Percentiles rank a stretch among this genome's conserved stretches.
These are phyloP conservation scores for Noturus placidus DNA, from an alignment of 2,113 vertebrate species.

Conservation along the genomic window DNA sequence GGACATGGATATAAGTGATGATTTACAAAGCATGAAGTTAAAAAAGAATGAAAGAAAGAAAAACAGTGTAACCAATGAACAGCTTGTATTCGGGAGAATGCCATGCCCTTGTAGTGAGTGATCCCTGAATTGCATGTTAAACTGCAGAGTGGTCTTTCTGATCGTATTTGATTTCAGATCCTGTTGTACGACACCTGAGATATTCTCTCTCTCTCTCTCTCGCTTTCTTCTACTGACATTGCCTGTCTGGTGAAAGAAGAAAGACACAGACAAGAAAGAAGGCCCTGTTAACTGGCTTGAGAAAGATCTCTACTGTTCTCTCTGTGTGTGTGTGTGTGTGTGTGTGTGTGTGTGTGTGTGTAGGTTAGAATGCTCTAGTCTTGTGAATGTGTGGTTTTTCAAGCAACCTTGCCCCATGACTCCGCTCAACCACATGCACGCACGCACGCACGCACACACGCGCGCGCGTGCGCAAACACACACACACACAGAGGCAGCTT, in stretches of 20 bases:
- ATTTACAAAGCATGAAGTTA: neutral
- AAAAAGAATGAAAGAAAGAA: neutral
- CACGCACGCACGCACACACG: constrained; percentile 34
- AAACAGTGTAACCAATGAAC: neutral
- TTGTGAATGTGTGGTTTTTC: constrained; percentile 65
- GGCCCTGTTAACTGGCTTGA: constrained; percentile 67
- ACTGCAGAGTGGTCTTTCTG: constrained; percentile 38
- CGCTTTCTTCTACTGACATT: constrained; percentile 28
- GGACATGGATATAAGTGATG: neutral
- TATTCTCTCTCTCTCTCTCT: constrained; percentile 15
- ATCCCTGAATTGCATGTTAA: constrained; percentile 36
- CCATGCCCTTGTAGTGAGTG: constrained; percentile 31
- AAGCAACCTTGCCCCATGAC: constrained; percentile 56
- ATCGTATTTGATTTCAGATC: constrained; percentile 54
- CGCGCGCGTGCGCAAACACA: constrained; percentile 32
- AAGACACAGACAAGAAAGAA: constrained; percentile 68
- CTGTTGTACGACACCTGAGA: constrained; percentile 54
- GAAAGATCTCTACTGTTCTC: constrained; percentile 72
- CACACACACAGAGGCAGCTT: constrained; percentile 29
- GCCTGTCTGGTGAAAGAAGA: constrained; percentile 59
- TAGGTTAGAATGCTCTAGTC: constrained; percentile 50
- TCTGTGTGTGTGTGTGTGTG: constrained; percentile 21
- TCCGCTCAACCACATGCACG: constrained; percentile 35
- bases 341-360: constrained; percentile 7
- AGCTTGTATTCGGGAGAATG: neutral